A percentile compares a stretch with the other conserved stretches of the same genome.
Conservation (phyloP, 2,797 vertebrate species). For the Todus mexicanus region DNA sequence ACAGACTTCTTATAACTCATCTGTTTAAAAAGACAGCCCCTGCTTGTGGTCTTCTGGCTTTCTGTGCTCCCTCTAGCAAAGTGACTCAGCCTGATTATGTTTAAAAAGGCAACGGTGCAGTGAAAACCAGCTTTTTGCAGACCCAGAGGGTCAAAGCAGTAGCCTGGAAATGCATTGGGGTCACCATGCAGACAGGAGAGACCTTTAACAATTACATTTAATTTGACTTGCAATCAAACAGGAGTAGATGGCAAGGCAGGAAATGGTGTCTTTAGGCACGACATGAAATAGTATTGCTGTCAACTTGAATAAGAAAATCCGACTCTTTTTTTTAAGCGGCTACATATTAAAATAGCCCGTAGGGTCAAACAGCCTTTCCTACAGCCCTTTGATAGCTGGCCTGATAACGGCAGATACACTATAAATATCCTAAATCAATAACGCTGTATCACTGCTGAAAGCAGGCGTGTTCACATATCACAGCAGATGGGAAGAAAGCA, state of each 20-base stretch:
- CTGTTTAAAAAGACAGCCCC: not conserved
- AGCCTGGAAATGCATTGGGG: constrained; percentile 3
- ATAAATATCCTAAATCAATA: constrained; percentile 62
- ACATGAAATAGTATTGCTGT: constrained; percentile 63
- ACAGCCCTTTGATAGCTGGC: not conserved
- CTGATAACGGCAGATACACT: constrained; percentile 28
- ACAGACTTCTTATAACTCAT: not conserved
- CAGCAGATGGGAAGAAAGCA: constrained; percentile 69
- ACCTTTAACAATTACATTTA: constrained; percentile 21
- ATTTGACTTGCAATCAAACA: constrained; percentile 59
- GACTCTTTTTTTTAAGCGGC: not conserved
- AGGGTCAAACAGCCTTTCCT: constrained; percentile 34
- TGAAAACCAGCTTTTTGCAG: constrained; percentile 45
- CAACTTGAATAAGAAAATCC: constrained; percentile 38
- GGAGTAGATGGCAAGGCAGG: constrained; percentile 56
- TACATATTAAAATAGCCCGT: not conserved
- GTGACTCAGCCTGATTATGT: not conserved
- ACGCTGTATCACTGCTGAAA: constrained; percentile 22
- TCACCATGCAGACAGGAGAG: not conserved
- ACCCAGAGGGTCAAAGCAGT: constrained; percentile 38
- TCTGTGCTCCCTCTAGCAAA: constrained; percentile 33
- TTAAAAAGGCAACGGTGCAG: not conserved
- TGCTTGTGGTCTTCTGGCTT: not conserved
- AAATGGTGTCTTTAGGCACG: constrained; percentile 52
- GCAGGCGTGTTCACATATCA: constrained; percentile 15